Base-by-base conservation (phyloP, 2,888 invertebrate genomes). In the Coelopa pilipes region DNA sequence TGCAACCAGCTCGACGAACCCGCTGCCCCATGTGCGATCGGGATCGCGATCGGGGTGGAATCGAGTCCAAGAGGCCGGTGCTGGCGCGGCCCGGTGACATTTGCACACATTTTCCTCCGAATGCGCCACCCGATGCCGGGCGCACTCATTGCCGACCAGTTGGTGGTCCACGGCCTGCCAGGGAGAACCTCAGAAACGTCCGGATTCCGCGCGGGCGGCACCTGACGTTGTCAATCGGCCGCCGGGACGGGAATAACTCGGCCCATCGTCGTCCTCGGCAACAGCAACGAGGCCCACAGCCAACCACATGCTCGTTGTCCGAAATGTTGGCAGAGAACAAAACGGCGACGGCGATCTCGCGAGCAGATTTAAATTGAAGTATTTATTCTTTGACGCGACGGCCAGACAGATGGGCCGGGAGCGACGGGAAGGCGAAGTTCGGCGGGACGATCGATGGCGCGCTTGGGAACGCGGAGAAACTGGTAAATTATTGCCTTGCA, bases 311-410 rank as follows among this genome's bases (percentile, higher is more conserved):
- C 11, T 24, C 10, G 24, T 13, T 53, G 34, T 10, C 24, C 13
- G 34, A 21, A 15, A 19, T 59, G 21, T 19, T 24, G 19, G 24
- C 21, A 13, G 12, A 67, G 15, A 50, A 21, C 17, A 47, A 50
- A 47, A 47, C 50, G 24, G 34, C n/a, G 1, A 50, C 67, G 49
- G 53, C 34, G 67, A 67, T 67, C 67, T 67, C 12, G 59, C 24
- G 53, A 71, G 59, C 21, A 63, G 46, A 45, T 55, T 76, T 75
- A 72, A 77, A 77, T 78, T 78, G 78, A 77, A 77, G 75, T 76
- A 77, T 77, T 77, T 78, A 75, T 76, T 75, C 75, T 77, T 78
- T 74, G 68, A 67, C 73, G 65, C n/a, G 49, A 21, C 49, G 70
- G 55, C 71, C 63, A 71, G 65, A 71, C 65, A 71, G 24, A 71